Evolutionary conservation across 1,140 invertebrate genomes (phyloP), one percentile per base, ranked within the genome.

Genomic region (Xylocopa sonorina): DNA sequence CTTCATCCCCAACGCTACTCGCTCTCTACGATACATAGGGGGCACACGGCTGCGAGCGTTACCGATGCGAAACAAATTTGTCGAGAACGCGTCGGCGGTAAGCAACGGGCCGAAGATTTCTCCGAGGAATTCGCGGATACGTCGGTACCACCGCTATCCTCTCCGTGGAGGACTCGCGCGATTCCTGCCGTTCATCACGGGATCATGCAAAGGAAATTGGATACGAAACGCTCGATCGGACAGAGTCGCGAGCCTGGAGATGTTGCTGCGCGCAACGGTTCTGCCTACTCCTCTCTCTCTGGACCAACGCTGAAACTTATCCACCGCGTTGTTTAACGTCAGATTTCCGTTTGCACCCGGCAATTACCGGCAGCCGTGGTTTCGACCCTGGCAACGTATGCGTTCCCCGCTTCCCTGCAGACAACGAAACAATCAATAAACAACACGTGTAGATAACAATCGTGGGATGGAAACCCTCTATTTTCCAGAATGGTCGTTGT

Each of bases 371-470:
- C 89, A 88, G 88, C 88, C 89, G 88, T 87, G 89, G 85, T 86
- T 88, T 88, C 82, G 81, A 63, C 79, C 79, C 80, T 82, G 68
- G 81, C 72, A 80, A 82, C 77, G 63, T 41, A 78, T 88, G 83
- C 81, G 79, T 80, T 80, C 50, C 74, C 81, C 79, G 80, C n/a
- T 84, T 89, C 79, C 83, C 81, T 81, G 74, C 88, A 90, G 87
- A 90, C 90, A 90, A 86, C 87, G 85, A 87, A 87, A 90, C 88
- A 92, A 92, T 92, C 91, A 89, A 92, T 92, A 91, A 91, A 92
- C 90, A 92, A 89, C 91, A 92, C 90, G 90, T 91, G 91, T 89
- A 91, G 90, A 92, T 92, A 91, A 92, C 91, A 91, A 92, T 92
- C 90, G 88, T 83, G 81, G 85, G 88, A 89, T 88, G 87, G 89